Conservation (phyloP, 1,140 invertebrate genomes). For the Lysiphlebus fabarum region DNA sequence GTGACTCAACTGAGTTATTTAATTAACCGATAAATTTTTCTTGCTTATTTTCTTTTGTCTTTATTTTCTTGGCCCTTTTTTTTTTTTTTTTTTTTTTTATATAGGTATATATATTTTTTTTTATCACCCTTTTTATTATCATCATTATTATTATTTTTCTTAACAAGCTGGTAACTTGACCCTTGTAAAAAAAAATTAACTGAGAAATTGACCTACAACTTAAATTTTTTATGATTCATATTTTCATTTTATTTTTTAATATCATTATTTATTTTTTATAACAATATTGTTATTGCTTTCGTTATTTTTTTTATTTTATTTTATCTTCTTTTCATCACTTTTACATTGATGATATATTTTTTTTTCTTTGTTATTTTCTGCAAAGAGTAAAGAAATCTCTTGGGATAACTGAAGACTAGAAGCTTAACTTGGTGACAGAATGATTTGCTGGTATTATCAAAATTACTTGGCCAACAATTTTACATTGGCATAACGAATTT, state of each 20-base stretch:
- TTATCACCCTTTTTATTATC: neutral
- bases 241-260: no score
- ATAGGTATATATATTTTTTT: slow-evolving; percentile 12
- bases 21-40: slow-evolving; percentile 42
- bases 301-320: no score
- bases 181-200: no score
- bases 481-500: slow-evolving; percentile 24
- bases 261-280: no score
- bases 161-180: no score
- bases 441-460: slow-evolving; percentile 51
- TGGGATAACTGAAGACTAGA: neutral
- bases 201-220: no score
- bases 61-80: slow-evolving; percentile 6
- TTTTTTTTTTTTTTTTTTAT: slow-evolving; percentile 21
- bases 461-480: slow-evolving; percentile 45
- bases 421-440: slow-evolving; percentile 51
- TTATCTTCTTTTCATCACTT: no score
- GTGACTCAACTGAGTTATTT: slow-evolving; percentile 44
- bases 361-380: no score
- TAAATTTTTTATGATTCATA: no score
- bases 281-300: no score
- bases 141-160: neutral
- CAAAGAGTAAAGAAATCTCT: no score
- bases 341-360: no score
- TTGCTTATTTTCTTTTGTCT: slow-evolving; percentile 15